phyloP scores from a whole-genome alignment of 1,140 invertebrate genomes.

The Sycophila sp. region DNA sequence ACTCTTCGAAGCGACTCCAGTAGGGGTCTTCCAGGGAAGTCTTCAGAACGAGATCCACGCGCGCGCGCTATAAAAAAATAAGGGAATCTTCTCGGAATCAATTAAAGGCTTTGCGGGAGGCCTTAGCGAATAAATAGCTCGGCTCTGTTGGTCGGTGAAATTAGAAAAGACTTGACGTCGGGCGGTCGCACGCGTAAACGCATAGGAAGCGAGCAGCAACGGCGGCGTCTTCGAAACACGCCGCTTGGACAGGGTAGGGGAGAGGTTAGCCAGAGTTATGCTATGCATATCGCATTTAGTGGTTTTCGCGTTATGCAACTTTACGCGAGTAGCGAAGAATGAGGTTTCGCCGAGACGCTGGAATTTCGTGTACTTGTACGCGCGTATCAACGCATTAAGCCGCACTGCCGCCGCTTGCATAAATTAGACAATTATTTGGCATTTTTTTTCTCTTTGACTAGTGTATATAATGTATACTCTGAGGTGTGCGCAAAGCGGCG shows the following conservation, averaged over 20 bases:
- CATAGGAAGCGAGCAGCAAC: conserved; percentile 7
- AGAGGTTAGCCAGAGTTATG: not conserved
- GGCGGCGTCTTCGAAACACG: not conserved
- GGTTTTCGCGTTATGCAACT: conserved; percentile 26
- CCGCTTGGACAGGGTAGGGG: not conserved
- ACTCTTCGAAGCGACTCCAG: too few relatives aligned
- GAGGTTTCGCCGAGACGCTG: conserved; percentile 36
- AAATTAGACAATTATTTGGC: conserved; percentile 10
- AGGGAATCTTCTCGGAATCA: not conserved
- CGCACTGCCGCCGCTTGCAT: not conserved
- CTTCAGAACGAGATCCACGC: too few relatives aligned
- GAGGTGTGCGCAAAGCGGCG: too few relatives aligned
- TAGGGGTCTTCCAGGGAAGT: too few relatives aligned
- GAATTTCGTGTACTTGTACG: conserved; percentile 27
- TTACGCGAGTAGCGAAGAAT: conserved; percentile 26
- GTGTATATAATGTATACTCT: too few relatives aligned
- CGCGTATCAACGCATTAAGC: not conserved
- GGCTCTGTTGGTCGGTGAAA: not conserved
- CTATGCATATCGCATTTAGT: conserved; percentile 17
- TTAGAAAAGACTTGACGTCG: conserved; percentile 25
- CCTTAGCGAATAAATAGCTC: not conserved
- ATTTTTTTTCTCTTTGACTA: not conserved
- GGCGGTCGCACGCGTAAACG: too few relatives aligned
- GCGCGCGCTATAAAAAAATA: not conserved
- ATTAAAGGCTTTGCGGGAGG: not conserved